These are phyloP conservation scores for Uria aalge DNA, from an alignment of 2,113 vertebrate species.

Conservation along the genomic window DNA sequence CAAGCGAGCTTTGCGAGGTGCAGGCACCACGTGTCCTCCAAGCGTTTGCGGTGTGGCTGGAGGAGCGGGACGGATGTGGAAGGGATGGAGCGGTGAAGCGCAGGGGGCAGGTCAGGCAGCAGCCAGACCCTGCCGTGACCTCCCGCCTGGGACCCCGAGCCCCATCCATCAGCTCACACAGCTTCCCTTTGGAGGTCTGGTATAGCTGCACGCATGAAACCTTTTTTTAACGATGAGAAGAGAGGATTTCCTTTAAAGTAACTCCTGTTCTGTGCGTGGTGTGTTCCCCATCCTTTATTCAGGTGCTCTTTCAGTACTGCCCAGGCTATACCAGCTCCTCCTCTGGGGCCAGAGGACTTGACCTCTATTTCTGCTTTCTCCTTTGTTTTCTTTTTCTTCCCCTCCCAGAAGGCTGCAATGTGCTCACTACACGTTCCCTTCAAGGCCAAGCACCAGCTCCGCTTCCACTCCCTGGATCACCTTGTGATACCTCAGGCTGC, in stretches of 20 bases:
- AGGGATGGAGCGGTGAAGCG: accelerated
- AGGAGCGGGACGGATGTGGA: background rate
- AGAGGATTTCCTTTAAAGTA: background rate
- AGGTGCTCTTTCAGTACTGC: background rate
- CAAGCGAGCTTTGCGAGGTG: background rate
- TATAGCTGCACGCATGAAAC: background rate
- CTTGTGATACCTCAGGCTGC: background rate
- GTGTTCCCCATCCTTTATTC: background rate
- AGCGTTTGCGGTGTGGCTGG: accelerated
- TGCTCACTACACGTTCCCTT: background rate
- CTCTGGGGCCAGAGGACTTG: background rate
- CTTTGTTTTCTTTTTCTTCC: background rate
- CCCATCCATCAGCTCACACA: background rate
- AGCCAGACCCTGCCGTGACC: background rate
- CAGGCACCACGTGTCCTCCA: background rate
- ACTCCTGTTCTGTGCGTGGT: background rate
- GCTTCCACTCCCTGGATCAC: background rate
- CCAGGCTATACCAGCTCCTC: background rate
- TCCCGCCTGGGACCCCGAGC: background rate
- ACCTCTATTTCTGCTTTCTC: background rate
- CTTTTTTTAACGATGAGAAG: background rate
- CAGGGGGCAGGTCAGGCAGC: background rate
- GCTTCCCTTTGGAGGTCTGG: background rate
- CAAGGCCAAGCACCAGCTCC: background rate
- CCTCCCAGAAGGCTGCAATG: background rate